These are phyloP conservation scores for Macrocentrus cingulum DNA, from an alignment of 1,140 invertebrate species.

Conservation along the genomic window DNA sequence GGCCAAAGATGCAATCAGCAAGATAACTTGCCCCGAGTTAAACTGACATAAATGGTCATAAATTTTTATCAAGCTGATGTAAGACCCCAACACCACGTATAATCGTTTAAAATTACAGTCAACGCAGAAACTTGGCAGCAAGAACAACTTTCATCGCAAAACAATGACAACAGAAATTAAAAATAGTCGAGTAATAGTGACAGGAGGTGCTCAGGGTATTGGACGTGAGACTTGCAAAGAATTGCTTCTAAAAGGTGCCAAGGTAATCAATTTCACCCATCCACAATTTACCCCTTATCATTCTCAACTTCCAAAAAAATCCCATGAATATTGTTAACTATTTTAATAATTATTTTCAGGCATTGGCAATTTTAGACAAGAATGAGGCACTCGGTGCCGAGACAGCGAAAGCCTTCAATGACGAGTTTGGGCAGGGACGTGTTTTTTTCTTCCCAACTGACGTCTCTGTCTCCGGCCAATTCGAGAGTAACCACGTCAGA, in stretches of 20 bases:
- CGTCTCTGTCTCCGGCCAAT: neutral
- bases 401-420: neutral
- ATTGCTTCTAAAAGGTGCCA: constrained; percentile 1
- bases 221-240: neutral
- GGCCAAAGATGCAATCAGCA: no score
- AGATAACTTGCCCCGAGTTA: no score
- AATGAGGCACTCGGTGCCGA: neutral
- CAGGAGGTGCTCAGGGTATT: neutral
- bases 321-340: neutral
- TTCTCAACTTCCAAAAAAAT: no score
- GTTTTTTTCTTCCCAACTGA: neutral
- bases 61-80: no score
- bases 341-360: neutral
- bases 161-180: neutral
- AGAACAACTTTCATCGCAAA: no score
- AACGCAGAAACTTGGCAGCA: no score
- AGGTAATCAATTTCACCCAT: no score
- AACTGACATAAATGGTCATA: no score
- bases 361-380: neutral
- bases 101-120: no score
- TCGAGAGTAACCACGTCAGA: neutral
- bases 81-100: no score
- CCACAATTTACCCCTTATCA: no score
- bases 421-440: neutral
- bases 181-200: neutral